Evolutionary conservation across 2,888 invertebrate species (phyloP).

Genomic region (Argyresthia goedartella): DNA sequence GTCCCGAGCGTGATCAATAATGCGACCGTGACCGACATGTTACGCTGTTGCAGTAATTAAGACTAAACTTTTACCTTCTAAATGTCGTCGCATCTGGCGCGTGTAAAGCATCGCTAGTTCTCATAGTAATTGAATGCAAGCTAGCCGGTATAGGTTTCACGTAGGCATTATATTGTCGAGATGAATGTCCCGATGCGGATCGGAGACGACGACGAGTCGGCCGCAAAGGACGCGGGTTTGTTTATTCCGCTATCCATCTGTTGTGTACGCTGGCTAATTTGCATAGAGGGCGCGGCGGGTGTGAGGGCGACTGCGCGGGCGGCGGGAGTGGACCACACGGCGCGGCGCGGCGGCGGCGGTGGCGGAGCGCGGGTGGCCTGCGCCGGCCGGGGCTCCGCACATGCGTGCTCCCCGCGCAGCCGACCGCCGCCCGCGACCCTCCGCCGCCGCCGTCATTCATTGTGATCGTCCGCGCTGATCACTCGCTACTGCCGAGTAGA

Average conservation of each 20-base stretch:
- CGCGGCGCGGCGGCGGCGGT: conserved; percentile 65
- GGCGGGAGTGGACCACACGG: conserved; percentile 60
- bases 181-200: neutral
- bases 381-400: conserved; percentile 57
- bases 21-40: conserved; percentile 32
- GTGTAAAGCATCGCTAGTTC: too few species aligned
- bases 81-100: neutral
- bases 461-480: conserved; percentile 62
- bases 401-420: conserved; percentile 54
- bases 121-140: too few species aligned
- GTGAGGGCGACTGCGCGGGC: conserved; percentile 25
- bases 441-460: conserved; percentile 55
- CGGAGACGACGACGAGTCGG: neutral
- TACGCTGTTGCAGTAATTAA: conserved; percentile 5
- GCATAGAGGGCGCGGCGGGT: conserved; percentile 53
- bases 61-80: neutral
- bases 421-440: conserved; percentile 30
- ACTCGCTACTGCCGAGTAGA: conserved; percentile 61
- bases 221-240: conserved; percentile 31
- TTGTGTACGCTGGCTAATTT: conserved; percentile 70
- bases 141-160: too few species aligned
- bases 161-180: neutral
- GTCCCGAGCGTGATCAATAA: conserved; percentile 20
- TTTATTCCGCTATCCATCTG: conserved; percentile 71
- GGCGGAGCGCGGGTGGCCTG: conserved; percentile 70